Evolutionary conservation across 2,888 invertebrate species (phyloP).

Genomic region (Lasioglossum marginatum): DNA sequence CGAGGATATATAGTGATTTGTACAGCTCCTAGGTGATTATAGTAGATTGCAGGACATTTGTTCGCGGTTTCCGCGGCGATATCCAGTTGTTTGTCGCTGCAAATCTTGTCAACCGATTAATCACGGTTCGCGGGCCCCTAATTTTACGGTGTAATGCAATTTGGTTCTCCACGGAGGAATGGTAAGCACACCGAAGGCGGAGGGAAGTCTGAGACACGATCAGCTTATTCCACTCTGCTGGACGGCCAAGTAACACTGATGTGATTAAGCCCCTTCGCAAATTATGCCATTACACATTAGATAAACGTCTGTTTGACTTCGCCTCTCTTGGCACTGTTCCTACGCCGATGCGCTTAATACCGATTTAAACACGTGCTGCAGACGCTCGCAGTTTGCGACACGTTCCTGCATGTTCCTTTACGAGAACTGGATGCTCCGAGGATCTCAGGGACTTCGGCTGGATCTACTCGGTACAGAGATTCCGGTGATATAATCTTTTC

Average conservation of each 20-base stretch:
- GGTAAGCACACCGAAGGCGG: constrained; percentile 56
- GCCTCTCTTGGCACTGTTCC: constrained; percentile 73
- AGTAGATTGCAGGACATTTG: not conserved
- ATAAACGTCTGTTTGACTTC: constrained; percentile 74
- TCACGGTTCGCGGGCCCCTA: constrained; percentile 62
- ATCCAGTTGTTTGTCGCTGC: constrained; percentile 10
- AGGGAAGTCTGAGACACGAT: constrained; percentile 78
- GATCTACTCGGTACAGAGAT: not conserved
- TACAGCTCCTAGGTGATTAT: not conserved
- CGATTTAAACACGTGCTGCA: constrained; percentile 58
- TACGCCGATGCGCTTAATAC: constrained; percentile 61
- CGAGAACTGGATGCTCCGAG: not conserved
- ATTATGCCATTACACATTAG: constrained; percentile 79
- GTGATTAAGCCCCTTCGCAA: constrained; percentile 81
- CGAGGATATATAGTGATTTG: not conserved
- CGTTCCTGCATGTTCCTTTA: constrained; percentile 6
- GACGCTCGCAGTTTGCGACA: constrained; percentile 28
- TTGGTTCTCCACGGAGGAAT: constrained; percentile 66
- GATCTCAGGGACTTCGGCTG: not conserved
- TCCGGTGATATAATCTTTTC: not conserved
- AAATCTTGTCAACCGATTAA: constrained; percentile 34
- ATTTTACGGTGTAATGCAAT: constrained; percentile 74
- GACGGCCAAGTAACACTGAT: constrained; percentile 80
- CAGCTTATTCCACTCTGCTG: constrained; percentile 82
- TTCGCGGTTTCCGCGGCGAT: not conserved